These are phyloP conservation scores for Pentamera pediparva DNA, from an alignment of 53 echinoderm and acorn worm genomes.

Conservation along the genomic window DNA sequence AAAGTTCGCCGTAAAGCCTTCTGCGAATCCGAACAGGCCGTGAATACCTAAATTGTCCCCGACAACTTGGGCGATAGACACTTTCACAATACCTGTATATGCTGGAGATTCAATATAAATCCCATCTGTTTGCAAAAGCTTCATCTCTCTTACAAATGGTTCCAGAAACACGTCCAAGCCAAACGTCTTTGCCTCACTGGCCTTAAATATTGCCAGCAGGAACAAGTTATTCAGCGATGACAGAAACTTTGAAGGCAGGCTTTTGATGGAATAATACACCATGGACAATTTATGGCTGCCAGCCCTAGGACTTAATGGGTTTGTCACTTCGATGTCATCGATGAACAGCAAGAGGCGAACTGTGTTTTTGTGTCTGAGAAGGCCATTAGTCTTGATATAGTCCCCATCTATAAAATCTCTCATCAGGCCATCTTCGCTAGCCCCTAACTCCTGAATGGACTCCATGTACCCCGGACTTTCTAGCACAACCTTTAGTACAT, in stretches of 20 bases:
- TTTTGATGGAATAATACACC: conserved; percentile 17
- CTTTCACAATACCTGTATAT: conserved; percentile 41
- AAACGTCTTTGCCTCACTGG: conserved; percentile 38
- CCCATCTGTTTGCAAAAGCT: conserved; percentile 36
- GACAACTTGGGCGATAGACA: conserved; percentile 48
- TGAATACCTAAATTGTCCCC: conserved; percentile 64
- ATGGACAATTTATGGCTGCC: conserved; percentile 1
- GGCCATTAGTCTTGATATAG: neutral
- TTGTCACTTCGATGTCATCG: conserved; percentile 17
- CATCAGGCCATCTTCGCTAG: conserved; percentile 5
- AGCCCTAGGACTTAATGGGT: conserved; percentile 20
- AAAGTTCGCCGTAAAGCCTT: conserved; percentile 52
- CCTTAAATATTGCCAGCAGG: conserved; percentile 36
- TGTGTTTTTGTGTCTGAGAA: conserved; percentile 1
- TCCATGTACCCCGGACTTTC: conserved; percentile 23
- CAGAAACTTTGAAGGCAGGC: conserved; percentile 1
- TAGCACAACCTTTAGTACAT: neutral
- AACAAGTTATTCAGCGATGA: conserved; percentile 34
- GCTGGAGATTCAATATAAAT: conserved; percentile 14
- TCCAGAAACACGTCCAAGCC: conserved; percentile 41
- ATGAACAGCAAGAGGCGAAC: neutral
- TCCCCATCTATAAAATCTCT: conserved; percentile 17
- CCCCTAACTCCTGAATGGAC: neutral
- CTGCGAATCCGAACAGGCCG: conserved; percentile 57
- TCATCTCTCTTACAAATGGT: conserved; percentile 41